Percentiles rank a stretch among this genome's conserved stretches.
phyloP scores from a whole-genome alignment of 1,140 invertebrate species.

The Saccostrea glomerata region DNA sequence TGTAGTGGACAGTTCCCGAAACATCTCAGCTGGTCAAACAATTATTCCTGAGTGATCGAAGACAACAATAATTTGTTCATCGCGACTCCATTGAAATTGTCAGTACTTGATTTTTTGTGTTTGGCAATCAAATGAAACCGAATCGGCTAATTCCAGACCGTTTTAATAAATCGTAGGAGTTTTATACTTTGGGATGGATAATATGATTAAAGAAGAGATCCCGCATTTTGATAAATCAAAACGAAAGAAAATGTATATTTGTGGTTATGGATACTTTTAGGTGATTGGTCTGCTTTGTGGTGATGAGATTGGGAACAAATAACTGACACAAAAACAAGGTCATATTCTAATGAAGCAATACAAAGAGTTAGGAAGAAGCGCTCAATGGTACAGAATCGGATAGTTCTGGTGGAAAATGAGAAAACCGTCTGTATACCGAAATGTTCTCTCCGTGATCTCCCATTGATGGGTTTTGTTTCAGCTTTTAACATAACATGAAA shows the following conservation, averaged over 20 bases:
- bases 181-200: background rate
- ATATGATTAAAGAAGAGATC: background rate
- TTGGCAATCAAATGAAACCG: slow-evolving; percentile 23
- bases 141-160: slow-evolving; percentile 25
- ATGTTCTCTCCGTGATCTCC: slow-evolving; percentile 19
- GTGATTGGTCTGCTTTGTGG: slow-evolving; percentile 22
- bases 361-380: slow-evolving; percentile 19
- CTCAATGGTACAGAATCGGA: slow-evolving; percentile 9
- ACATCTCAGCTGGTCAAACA: slow-evolving; percentile 7
- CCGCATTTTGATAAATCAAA: background rate
- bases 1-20: slow-evolving; percentile 18
- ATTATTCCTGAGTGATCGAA: slow-evolving; percentile 17
- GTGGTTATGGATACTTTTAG: slow-evolving; percentile 17
- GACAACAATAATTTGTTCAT: slow-evolving; percentile 15
- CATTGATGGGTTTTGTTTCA: slow-evolving; percentile 14
- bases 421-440: slow-evolving; percentile 27
- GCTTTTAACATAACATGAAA: slow-evolving; percentile 25
- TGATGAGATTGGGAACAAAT: slow-evolving; percentile 2
- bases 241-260: background rate
- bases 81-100: background rate
- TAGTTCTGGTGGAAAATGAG: slow-evolving; percentile 18
- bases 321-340: slow-evolving; percentile 24
- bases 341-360: slow-evolving; percentile 1
- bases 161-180: slow-evolving; percentile 31
- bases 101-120: slow-evolving; percentile 13